These are phyloP conservation scores for Scomber japonicus DNA, from an alignment of 2,113 vertebrate species.

Conservation along the genomic window DNA sequence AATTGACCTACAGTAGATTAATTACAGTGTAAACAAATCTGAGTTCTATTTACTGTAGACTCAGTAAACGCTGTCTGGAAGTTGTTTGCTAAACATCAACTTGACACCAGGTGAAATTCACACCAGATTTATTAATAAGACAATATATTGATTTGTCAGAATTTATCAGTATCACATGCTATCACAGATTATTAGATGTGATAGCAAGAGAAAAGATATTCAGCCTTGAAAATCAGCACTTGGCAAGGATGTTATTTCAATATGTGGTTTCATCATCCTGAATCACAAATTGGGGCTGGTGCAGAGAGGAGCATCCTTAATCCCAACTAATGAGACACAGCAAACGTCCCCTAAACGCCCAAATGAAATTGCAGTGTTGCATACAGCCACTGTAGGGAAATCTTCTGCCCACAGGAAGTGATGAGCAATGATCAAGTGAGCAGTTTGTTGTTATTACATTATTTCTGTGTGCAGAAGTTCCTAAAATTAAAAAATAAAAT, in stretches of 20 bases:
- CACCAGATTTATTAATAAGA: slow-evolving; percentile 14
- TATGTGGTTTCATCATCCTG: neutral
- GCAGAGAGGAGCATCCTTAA: slow-evolving; percentile 1
- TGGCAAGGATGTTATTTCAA: neutral
- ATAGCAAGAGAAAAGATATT: slow-evolving; percentile 19
- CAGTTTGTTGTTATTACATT: neutral
- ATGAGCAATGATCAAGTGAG: neutral
- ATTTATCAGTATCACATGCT: slow-evolving; percentile 8
- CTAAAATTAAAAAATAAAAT: neutral
- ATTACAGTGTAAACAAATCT: slow-evolving; percentile 48
- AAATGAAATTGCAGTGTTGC: neutral
- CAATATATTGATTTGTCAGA: slow-evolving; percentile 36
- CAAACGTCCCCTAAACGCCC: neutral
- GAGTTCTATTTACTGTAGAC: slow-evolving; percentile 13
- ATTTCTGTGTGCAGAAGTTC: neutral
- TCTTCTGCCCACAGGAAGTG: neutral
- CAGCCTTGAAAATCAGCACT: slow-evolving; percentile 1
- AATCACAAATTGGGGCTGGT: slow-evolving; percentile 24
- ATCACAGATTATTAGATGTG: slow-evolving; percentile 19
- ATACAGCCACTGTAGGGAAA: neutral
- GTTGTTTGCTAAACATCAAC: slow-evolving; percentile 10
- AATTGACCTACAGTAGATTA: slow-evolving; percentile 39
- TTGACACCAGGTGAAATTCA: neutral
- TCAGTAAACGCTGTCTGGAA: slow-evolving; percentile 15
- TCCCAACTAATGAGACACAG: neutral